Conservation (phyloP, 2,113 vertebrate genomes). For the Tauraco erythrolophus region DNA sequence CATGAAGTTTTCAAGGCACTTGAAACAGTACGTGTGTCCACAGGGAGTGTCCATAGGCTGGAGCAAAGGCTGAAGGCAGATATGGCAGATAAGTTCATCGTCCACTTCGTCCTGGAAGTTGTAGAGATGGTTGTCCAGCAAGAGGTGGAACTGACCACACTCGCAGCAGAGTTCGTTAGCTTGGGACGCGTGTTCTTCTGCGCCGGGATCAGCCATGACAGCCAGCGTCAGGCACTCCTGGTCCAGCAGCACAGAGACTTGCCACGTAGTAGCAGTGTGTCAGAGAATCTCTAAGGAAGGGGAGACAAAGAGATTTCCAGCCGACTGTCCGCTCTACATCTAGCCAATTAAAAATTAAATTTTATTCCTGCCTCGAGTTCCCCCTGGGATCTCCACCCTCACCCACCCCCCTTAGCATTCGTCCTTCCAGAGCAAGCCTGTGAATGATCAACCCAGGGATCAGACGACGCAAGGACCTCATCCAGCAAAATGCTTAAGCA, state of each 20-base stretch:
- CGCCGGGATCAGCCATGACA: conserved; percentile 76
- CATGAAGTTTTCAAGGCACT: conserved; percentile 90
- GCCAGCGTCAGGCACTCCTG: not conserved
- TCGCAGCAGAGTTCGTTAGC: conserved; percentile 80
- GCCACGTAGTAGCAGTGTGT: not conserved
- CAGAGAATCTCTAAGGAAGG: not conserved
- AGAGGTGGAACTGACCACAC: conserved; percentile 87
- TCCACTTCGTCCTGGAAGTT: conserved; percentile 93
- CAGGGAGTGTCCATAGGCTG: conserved; percentile 93
- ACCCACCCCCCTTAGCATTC: not conserved
- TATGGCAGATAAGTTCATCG: conserved; percentile 91
- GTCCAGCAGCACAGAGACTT: not conserved
- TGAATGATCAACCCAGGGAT: not conserved
- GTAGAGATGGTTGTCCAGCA: conserved; percentile 87
- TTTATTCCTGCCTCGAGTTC: not conserved
- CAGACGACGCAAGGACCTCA: not conserved
- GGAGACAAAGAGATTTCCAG: not conserved
- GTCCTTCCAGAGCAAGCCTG: not conserved
- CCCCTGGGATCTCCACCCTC: not conserved
- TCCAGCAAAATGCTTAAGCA: not conserved
- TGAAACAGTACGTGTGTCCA: conserved; percentile 90
- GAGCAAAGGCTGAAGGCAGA: conserved; percentile 90
- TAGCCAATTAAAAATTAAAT: not conserved
- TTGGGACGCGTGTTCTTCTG: not conserved
- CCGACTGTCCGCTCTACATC: not conserved